Percentiles rank a stretch among this genome's conserved stretches.
Conservation (phyloP, 2,888 invertebrate genomes). For the Crepidodera aurea region DNA sequence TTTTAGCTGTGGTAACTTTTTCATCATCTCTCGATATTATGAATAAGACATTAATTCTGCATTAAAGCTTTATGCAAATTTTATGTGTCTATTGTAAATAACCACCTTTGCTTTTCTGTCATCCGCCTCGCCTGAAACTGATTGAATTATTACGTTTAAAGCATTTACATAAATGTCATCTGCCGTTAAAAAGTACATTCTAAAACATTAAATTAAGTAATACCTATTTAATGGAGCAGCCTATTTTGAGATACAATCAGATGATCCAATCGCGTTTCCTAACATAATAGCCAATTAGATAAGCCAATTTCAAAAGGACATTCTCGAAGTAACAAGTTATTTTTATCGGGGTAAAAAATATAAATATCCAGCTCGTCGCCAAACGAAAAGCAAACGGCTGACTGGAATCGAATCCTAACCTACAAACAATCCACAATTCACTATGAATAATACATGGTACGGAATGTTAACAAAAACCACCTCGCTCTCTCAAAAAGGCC, state of each 20-base stretch:
- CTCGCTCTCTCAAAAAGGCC: constrained; percentile 43
- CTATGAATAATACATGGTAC: constrained; percentile 45
- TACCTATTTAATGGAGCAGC: constrained; percentile 10
- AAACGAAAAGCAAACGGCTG: constrained; percentile 21
- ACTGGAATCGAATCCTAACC: constrained; percentile 35
- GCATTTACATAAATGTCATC: constrained; percentile 19
- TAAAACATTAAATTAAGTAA: constrained; percentile 16
- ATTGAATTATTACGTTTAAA: constrained; percentile 4
- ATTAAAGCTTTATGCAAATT: constrained; percentile 10
- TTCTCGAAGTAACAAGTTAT: constrained; percentile 21
- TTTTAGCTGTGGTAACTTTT: neutral
- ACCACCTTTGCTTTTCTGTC: neutral
- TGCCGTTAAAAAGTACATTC: neutral
- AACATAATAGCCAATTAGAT: constrained; percentile 20
- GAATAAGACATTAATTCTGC: constrained; percentile 7
- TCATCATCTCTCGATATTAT: neutral
- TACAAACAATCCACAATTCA: constrained; percentile 35
- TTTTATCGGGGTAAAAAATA: constrained; percentile 24
- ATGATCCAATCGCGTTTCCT: constrained; percentile 11
- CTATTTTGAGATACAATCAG: constrained; percentile 5
- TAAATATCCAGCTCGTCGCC: constrained; percentile 20
- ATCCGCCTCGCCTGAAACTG: constrained; percentile 1
- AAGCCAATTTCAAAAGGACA: constrained; percentile 15
- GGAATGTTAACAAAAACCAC: constrained; percentile 46
- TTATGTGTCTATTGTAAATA: constrained; percentile 11